Base-by-base conservation (phyloP, 2,888 invertebrate species). In the Mycogona germanica region DNA sequence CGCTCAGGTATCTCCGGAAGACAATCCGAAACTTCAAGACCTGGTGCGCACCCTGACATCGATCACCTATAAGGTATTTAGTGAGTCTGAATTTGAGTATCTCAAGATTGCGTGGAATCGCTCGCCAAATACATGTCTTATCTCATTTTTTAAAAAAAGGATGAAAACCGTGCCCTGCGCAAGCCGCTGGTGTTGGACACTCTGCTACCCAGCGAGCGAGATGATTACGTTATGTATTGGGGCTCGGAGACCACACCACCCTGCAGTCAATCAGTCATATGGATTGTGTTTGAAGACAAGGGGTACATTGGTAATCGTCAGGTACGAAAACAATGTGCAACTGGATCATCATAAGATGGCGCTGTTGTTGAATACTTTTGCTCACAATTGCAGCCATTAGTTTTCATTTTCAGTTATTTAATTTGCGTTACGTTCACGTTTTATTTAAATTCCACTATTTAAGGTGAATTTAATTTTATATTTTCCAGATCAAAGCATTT, bases 171-270 rank as follows among this genome's bases (percentile, higher is more conserved):
- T 17, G 26, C 17, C 9, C 21, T 45, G 26, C 21, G 26, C 25
- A 45, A 45, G 28, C 28, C 45, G 7, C 17, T 45, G 23, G 28
- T 26, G 21, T 25, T 45, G 26, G 26, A 25, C 2, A 26, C 45
- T 23, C 28, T 45, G 26, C 23, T 45, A 28, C 45, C 45, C 5
- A 45, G n/a, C 12, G 28, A 45, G 9, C 9, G 9, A 12, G 17
- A 25, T 23, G 45, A 45, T 26, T 45, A 45, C 14, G 25, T 45
- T 17, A 28, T 28, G 17, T 45, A 45, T 26, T 45, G 23, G 23
- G 45, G 45, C 17, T 45, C 45, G 5, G 45, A 45, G 28, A 45
- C 45, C 5, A 25, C 45, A 9, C 45, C 45, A 7, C 45, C 45
- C 5, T 45, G 45, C 14, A 26, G 25, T 25, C 45, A 25, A n/a